A percentile compares a stretch with the other conserved stretches of the same genome.
These are phyloP conservation scores for Menura novaehollandiae DNA, from an alignment of 2,113 vertebrate genomes.

Conservation along the genomic window DNA sequence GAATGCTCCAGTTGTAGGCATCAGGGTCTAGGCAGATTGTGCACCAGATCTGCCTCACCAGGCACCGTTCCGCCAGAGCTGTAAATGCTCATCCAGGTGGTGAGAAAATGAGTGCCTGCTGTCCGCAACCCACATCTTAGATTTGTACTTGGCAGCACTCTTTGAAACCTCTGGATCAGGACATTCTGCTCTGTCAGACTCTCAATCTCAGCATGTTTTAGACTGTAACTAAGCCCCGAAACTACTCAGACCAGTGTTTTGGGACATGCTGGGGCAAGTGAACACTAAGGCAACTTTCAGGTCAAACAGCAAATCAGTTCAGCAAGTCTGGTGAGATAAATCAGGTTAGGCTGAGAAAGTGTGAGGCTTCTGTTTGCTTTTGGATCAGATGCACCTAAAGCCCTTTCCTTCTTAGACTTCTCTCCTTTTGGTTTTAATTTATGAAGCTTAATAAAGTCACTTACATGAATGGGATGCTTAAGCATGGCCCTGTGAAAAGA, in stretches of 20 bases:
- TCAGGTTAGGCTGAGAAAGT: neutral
- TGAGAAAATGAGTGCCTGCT: neutral
- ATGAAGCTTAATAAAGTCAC: neutral
- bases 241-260: neutral
- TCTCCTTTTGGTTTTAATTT: neutral
- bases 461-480: neutral
- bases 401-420: neutral
- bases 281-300: neutral
- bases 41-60: too few species aligned
- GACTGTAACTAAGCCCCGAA: neutral
- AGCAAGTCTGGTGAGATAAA: neutral
- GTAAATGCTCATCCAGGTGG: neutral
- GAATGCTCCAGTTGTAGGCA: neutral
- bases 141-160: neutral
- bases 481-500: neutral
- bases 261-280: neutral
- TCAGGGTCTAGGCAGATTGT: neutral
- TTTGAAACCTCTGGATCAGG: neutral
- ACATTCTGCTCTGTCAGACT: neutral
- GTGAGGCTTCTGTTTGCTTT: neutral
- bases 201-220: neutral
- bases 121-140: accelerated
- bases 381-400: neutral
- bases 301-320: neutral
- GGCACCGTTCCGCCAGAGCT: neutral